Evolutionary conservation across 92 coral and sea anemone genomes (phyloP), one percentile per base, ranked within the genome.

Genomic region (Parazoanthus darwini): DNA sequence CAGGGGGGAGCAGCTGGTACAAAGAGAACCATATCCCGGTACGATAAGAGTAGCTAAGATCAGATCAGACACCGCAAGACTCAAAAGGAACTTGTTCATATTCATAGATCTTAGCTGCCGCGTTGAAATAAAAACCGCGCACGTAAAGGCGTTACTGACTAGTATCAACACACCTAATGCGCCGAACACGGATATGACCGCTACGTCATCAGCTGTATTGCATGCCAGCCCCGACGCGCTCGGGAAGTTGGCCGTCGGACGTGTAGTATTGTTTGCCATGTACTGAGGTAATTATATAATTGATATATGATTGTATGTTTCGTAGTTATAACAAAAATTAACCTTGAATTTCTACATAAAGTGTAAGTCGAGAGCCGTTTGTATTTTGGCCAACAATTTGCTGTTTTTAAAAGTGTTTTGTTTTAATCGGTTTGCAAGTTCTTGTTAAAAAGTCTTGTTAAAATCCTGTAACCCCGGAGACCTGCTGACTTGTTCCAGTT

Each of bases 81-180:
- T 94, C 23, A 92, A 78, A 51, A 94, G 74, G 78, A 94, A 94
- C 16, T 88, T 86, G 91, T 94, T 94, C 94, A 92, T 94, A 18
- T 90, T 86, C 38, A 51, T 74, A n/a, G 82, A 68, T 6, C 94
- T 88, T 68, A 94, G 91, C 26, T 86, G 90, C 16, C 92, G 89
- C 18, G 89, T 88, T 13, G 92, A 89, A 35, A 94, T 68, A 67
- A 94, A 94, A 18, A 94, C 94, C 6, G 73, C 88, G 37, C 92
- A 88, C 22, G 93, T 90, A 76, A 94, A 86, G 36, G 86, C 37
- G 77, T 94, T 94, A n/a, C 94, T 94, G 75, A 86, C 46, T 20
- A 90, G 85, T 54, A 94, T 90, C 20, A 85, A 79, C 25, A 86
- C 18, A 1, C 95, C 94, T 2, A 86, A 46, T 36, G 82, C 79